phyloP scores from a whole-genome alignment of 2,113 vertebrate genomes.

The Zosterops borbonicus region DNA sequence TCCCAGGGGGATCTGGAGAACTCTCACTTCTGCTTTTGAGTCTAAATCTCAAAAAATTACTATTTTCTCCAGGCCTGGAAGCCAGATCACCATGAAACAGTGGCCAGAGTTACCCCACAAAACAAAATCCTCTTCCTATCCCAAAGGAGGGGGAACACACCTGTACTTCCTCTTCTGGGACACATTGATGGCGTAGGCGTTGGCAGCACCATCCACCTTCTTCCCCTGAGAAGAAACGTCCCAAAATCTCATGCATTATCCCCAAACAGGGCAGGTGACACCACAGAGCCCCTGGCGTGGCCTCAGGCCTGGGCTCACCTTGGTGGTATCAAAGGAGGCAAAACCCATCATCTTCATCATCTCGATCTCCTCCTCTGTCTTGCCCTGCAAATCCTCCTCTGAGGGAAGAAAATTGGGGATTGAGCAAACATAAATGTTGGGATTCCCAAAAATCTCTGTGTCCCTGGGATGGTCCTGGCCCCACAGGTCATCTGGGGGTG shows the following conservation, averaged over 20 bases:
- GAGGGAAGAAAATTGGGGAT: background rate
- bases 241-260: background rate
- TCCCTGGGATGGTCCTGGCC: background rate
- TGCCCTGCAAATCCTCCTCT: constrained; percentile 94
- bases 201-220: constrained; percentile 87
- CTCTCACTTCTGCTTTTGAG: background rate
- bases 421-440: rapidly evolving
- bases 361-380: constrained; percentile 97
- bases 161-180: constrained; percentile 98
- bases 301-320: constrained; percentile 72
- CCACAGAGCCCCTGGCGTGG: rapidly evolving
- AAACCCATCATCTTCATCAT: constrained; percentile 99
- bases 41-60: background rate
- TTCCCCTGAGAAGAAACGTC: constrained; percentile 75
- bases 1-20: background rate
- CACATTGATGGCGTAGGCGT: constrained; percentile 90
- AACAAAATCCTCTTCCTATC: background rate
- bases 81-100: background rate
- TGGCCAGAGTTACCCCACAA: background rate
- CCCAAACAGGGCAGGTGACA: background rate
- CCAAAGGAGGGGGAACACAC: constrained; percentile 54
- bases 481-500: too few relatives aligned
- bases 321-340: constrained; percentile 84
- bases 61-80: rapidly evolving
- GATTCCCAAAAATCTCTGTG: background rate